phyloP scores from a whole-genome alignment of 2,888 invertebrate genomes.

The Cyclophora punctaria region DNA sequence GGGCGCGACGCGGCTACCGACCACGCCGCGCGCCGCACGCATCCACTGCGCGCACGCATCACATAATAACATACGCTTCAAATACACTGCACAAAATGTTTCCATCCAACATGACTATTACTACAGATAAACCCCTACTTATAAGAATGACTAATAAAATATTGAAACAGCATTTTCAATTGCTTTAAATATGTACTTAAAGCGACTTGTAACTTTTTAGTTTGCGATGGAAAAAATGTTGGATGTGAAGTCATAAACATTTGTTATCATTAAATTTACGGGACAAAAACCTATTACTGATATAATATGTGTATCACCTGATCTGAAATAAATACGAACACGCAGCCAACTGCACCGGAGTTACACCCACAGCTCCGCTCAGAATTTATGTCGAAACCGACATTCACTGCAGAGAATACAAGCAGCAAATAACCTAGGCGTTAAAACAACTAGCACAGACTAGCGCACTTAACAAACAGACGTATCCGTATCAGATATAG shows the following conservation, averaged over 20 bases:
- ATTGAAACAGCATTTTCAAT: no score
- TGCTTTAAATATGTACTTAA: no score
- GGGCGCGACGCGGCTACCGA: conserved; percentile 23
- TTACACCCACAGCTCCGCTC: conserved; percentile 71
- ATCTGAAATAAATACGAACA: conserved; percentile 58
- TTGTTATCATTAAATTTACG: conserved; percentile 33
- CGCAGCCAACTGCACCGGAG: conserved; percentile 58
- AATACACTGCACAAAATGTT: no score
- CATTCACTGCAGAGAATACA: conserved; percentile 65
- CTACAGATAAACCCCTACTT: no score
- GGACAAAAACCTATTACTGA: conserved; percentile 42
- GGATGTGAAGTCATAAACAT: conserved; percentile 9
- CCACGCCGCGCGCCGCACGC: not conserved
- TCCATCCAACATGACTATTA: no score
- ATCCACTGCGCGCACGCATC: conserved; percentile 19
- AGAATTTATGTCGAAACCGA: conserved; percentile 71
- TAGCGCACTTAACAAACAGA: conserved; percentile 73
- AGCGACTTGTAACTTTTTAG: no score
- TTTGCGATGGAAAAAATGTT: no score
- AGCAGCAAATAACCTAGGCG: conserved; percentile 70
- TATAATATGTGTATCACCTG: conserved; percentile 39
- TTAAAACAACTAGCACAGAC: conserved; percentile 70
- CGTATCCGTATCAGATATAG: conserved; percentile 72
- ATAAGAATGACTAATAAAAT: no score
- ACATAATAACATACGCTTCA: conserved; percentile 8